phyloP scores from a whole-genome alignment of 2,888 invertebrate species.

The Schizotus pectinicornis region DNA sequence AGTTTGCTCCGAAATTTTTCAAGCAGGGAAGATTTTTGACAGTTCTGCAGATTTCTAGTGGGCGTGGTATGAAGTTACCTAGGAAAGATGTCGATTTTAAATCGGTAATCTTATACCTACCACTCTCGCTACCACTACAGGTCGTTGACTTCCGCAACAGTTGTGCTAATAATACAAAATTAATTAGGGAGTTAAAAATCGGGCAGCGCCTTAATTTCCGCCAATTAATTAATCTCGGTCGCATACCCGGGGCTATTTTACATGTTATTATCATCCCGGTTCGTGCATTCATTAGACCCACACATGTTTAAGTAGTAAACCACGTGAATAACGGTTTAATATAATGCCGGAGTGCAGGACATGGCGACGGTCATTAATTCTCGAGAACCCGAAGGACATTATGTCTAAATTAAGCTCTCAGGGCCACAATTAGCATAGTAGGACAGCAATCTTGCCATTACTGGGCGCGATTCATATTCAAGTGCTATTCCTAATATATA shows the following conservation, averaged over 20 bases:
- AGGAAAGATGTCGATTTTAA: no score
- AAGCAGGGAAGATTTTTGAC: no score
- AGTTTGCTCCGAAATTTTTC: no score
- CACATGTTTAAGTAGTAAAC: slow-evolving; percentile 43
- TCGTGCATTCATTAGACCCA: slow-evolving; percentile 31
- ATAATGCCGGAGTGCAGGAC: slow-evolving; percentile 46
- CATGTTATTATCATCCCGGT: slow-evolving; percentile 16
- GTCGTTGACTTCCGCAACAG: no score
- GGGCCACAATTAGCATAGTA: slow-evolving; percentile 51
- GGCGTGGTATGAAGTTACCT: no score
- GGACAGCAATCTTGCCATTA: slow-evolving; percentile 45
- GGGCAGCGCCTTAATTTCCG: slow-evolving; percentile 5
- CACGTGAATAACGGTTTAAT: slow-evolving; percentile 41
- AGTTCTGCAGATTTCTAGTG: no score
- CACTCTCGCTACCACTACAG: no score
- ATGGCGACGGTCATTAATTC: slow-evolving; percentile 48
- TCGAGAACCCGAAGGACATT: slow-evolving; percentile 48
- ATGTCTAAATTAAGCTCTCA: slow-evolving; percentile 51
- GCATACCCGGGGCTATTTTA: slow-evolving; percentile 4
- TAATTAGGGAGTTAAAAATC: no score
- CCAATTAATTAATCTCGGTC: slow-evolving; percentile 4
- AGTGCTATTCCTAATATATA: slow-evolving; percentile 38
- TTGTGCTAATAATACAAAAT: no score
- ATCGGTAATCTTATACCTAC: no score
- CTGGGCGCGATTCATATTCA: slow-evolving; percentile 46